A percentile compares a stretch with the other conserved stretches of the same genome.
phyloP scores from a whole-genome alignment of 92 coral and sea anemone genomes.

The Porites evermanni region DNA sequence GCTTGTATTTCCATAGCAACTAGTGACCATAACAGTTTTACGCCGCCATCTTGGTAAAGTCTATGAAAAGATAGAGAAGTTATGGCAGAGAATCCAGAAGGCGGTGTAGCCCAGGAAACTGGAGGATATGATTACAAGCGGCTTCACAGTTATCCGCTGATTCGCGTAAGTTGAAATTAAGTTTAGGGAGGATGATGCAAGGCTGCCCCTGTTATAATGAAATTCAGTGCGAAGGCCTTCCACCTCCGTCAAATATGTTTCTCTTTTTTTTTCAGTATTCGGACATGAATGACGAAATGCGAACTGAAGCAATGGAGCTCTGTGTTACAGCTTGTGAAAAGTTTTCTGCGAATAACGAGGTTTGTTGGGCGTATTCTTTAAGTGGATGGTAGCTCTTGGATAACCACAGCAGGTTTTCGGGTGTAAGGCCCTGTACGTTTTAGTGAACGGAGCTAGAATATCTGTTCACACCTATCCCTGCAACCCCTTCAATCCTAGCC shows the following conservation, averaged over 20 bases:
- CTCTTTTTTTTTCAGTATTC: conserved; percentile 65
- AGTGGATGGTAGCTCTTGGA: not conserved
- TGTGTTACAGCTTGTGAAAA: conserved; percentile 99
- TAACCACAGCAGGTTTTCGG: too few species aligned
- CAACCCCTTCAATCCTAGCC: too few species aligned
- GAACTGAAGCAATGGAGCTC: conserved; percentile 99
- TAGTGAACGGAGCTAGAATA: too few species aligned
- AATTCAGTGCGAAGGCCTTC: not conserved
- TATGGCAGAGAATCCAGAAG: conserved; percentile 91
- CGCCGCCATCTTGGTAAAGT: conserved; percentile 80
- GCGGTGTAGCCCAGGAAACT: conserved; percentile 73
- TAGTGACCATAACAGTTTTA: not conserved
- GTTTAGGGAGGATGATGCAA: not conserved
- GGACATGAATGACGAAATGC: conserved; percentile 99
- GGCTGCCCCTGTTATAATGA: not conserved
- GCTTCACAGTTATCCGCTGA: conserved; percentile 94
- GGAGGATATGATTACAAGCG: conserved; percentile 98
- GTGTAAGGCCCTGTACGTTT: too few species aligned
- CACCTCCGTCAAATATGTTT: too few species aligned
- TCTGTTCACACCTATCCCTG: too few species aligned
- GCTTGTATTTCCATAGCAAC: conserved; percentile 60
- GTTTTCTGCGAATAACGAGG: conserved; percentile 97
- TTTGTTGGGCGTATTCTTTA: not conserved
- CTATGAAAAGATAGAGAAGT: conserved; percentile 5
- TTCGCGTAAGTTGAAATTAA: conserved; percentile 70